Base-by-base conservation (phyloP, 1,140 invertebrate genomes). In the Drosophila lowei region DNA sequence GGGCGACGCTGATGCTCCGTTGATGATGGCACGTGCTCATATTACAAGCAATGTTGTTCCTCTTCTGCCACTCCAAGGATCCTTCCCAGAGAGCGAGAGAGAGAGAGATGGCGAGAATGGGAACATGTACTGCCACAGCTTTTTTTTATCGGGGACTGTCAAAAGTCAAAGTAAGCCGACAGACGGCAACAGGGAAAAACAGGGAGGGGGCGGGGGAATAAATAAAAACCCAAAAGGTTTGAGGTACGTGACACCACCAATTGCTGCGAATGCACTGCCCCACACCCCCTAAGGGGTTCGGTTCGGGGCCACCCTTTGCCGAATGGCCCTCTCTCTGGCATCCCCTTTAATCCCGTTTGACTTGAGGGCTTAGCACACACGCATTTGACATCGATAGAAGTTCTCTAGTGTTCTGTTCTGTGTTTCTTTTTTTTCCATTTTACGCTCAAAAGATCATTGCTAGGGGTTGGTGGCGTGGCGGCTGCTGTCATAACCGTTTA, bases 131-230 rank as follows among this genome's bases (percentile, higher is more conserved):
- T 80, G 76, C 66, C 76, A 84, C 72, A 84, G 85, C 62, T 76
- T 85, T 79, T 66, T 66, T 48, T n/a, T 13, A 5, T 38, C 7
- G 65, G 34, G 46, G 54, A 57, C 77, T 86, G 81, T 86, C 81
- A 86, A 81, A 86, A 86, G 81, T 86, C 77, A 81, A 74, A 74
- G 60, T 85, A 85, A 85, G 77, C 81, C 77, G 77, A 86, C 81
- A 60, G 72, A 67, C 65, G 62, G 65, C 65, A 66, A 68, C 66
- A 68, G 66, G 55, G 50, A 67, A 48, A 48, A 63, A 46, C 50
- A 30, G 54, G 64, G 1, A 18, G 41, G 64, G 48, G 42, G 0
- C 11, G 11, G 34, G 34, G 11, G 9, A 67, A 67, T 56, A 67
- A 68, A 68, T 67, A 67, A 67, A 68, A 54, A 71, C 42, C 41